Conservation (phyloP, 1,140 invertebrate genomes). For the Drosophila ironensis region DNA sequence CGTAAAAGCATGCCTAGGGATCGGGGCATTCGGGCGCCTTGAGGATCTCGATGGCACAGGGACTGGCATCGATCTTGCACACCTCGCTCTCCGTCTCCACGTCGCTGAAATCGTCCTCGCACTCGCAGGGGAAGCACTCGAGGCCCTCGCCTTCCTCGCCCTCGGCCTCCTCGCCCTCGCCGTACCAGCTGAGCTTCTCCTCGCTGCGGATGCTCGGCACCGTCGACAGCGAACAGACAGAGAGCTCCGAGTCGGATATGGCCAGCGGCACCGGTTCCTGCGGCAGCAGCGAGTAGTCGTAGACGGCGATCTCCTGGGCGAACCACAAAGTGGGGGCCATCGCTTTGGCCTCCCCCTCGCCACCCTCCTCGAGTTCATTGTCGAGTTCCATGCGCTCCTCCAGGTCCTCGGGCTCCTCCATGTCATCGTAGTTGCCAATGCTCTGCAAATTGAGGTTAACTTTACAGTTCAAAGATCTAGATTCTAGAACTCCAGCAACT, state of each 20-base stretch:
- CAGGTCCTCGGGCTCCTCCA: slow-evolving; percentile 69
- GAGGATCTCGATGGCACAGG: slow-evolving; percentile 70
- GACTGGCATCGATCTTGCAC: slow-evolving; percentile 58
- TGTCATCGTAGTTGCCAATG: not conserved
- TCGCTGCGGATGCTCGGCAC: slow-evolving; percentile 44
- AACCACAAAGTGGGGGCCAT: slow-evolving; percentile 84
- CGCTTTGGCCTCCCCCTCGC: not conserved
- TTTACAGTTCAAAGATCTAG: no score
- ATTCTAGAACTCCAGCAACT: no score
- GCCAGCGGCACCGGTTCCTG: slow-evolving; percentile 85
- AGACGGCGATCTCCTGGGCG: slow-evolving; percentile 85
- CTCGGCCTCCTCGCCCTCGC: slow-evolving; percentile 77
- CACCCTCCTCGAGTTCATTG: slow-evolving; percentile 48
- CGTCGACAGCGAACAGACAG: slow-evolving; percentile 74
- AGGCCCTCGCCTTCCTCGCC: slow-evolving; percentile 61
- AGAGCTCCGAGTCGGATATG: slow-evolving; percentile 84
- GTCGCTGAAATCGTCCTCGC: slow-evolving; percentile 54
- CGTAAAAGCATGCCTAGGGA: slow-evolving; percentile 13
- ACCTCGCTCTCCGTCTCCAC: slow-evolving; percentile 49
- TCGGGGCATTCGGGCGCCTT: slow-evolving; percentile 51
- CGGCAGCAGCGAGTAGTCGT: slow-evolving; percentile 86
- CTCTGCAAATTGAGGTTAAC: no score
- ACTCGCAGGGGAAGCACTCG: slow-evolving; percentile 65
- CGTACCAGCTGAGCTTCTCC: slow-evolving; percentile 55
- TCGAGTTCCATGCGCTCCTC: slow-evolving; percentile 82